Evolutionary conservation across 2,113 vertebrate genomes (phyloP).

Genomic region (Neotoma lepida): DNA sequence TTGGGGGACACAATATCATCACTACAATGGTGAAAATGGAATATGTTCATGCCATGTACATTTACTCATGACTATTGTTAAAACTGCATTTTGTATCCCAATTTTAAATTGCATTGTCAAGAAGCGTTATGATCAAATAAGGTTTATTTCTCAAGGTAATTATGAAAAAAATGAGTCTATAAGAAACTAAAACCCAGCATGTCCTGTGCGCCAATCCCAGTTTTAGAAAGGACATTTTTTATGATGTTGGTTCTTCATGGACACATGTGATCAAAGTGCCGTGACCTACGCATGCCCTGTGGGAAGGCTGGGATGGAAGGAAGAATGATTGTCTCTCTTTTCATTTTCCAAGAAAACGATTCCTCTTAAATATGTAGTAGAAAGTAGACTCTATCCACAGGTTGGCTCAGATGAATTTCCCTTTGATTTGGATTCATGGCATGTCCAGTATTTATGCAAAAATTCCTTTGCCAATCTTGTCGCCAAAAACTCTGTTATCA

Average conservation of each 20-base stretch:
- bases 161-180: neutral
- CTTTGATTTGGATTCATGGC: neutral
- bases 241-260: neutral
- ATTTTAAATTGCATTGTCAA: neutral
- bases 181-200: neutral
- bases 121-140: neutral
- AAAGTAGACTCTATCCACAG: conserved; percentile 17
- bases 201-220: neutral
- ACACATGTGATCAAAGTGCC: neutral
- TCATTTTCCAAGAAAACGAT: neutral
- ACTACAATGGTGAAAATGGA: conserved; percentile 29
- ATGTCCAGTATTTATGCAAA: neutral
- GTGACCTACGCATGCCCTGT: neutral
- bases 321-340: neutral
- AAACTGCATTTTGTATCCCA: neutral
- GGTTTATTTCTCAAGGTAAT: conserved; percentile 24
- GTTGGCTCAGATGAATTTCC: neutral
- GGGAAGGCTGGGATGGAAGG: neutral
- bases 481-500: neutral
- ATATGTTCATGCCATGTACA: neutral
- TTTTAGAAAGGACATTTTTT: neutral
- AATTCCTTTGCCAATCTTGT: neutral
- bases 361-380: neutral
- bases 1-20: too few species aligned
- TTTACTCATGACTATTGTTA: neutral